Base-by-base conservation (phyloP, 30 jellyfish, hydroid and myxozoan genomes). In the Turritopsis rubra region DNA sequence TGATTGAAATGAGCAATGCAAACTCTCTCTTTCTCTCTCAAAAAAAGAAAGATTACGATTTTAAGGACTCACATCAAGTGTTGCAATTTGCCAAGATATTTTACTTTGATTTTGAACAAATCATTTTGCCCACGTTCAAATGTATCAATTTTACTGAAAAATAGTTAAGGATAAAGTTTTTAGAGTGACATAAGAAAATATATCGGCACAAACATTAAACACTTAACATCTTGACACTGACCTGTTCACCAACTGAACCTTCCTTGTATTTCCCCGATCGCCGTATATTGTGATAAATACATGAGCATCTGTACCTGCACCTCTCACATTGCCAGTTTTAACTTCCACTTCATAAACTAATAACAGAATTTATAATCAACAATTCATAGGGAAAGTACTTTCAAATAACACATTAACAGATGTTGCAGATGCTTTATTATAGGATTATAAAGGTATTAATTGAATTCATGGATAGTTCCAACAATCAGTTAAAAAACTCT, bases 231-330 rank as follows among this genome's bases (percentile, higher is more conserved):
- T 16, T 1, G 52, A 72, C 7, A 76, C 86, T 28, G 52, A 92
- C 98, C 96, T 92, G 88, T 92, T 92, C 9, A 92, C 71, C n/a
- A 92, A 81, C 65, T 92, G 98, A 16, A 92, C 98, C 23, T 92
- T 80, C 26, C 95, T 95, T 52, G 98, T 87, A 71, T 88, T 95
- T 31, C 97, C 97, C 65, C 82, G 82, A 65, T 84, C 95, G 7
- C 99, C 99, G 72, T 83, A 88, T 16, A 93, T 70, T 21, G 95
- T 88, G 54, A 93, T 85, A 88, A 93, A 93, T 22, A 93, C 99
- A 85, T 93, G 96, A 1, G 99, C 99, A 82, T 93, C 96, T 0
- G 99, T 93, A 25, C 99, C 99, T n/a, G 99, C 96, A 16, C 99
- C 99, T 29, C 96, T 83, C 71, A 83, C 93, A 86, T 93, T 96